phyloP scores from a whole-genome alignment of 2,113 vertebrate species.

The Varanus komodoensis region DNA sequence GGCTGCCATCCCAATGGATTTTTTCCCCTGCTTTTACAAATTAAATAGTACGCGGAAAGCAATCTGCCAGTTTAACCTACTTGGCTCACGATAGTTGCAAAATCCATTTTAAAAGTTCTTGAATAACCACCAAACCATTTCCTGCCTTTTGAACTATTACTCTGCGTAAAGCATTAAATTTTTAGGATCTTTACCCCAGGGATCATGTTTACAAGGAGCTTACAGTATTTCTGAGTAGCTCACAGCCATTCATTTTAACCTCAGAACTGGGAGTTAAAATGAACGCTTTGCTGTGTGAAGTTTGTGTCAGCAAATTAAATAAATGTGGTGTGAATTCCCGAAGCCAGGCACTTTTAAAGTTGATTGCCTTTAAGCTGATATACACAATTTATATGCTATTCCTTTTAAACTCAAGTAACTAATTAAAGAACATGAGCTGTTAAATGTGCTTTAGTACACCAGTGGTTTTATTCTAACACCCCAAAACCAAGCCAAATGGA shows the following conservation, averaged over 20 bases:
- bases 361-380: background rate
- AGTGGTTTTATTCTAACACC: no score
- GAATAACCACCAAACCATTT: constrained; percentile 16
- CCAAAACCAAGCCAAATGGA: background rate
- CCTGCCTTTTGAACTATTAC: constrained; percentile 20
- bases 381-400: no score
- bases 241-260: background rate
- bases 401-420: no score
- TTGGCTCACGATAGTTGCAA: constrained; percentile 6
- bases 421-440: background rate
- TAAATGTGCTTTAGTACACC: background rate
- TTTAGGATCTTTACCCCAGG: constrained; percentile 1
- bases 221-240: background rate
- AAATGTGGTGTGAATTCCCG: background rate
- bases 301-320: constrained; percentile 9
- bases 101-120: constrained; percentile 10
- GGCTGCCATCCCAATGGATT: background rate
- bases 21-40: background rate
- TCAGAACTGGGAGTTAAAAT: background rate
- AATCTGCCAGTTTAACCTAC: constrained; percentile 5
- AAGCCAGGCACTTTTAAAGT: background rate
- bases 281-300: background rate
- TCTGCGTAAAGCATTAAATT: background rate
- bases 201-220: background rate
- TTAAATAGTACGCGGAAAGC: background rate